Evolutionary conservation across 2,113 vertebrate species (phyloP).

Genomic region (Scomber colias): DNA sequence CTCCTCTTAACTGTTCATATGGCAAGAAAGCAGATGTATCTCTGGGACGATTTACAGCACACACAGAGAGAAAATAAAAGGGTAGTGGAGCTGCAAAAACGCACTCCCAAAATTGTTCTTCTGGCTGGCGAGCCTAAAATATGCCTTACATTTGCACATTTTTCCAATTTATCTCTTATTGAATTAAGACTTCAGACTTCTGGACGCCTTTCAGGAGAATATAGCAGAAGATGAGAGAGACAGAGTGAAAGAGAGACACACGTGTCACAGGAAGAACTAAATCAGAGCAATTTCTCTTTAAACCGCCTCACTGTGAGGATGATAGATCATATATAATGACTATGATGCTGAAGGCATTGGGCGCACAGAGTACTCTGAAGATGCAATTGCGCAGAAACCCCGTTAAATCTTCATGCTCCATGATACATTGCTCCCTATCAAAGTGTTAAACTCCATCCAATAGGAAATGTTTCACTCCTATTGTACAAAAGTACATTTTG

Average conservation of each 20-base stretch:
- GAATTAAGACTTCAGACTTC: conserved; percentile 73
- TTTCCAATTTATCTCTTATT: conserved; percentile 70
- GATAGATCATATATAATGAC: background rate
- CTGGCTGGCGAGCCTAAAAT: conserved; percentile 41
- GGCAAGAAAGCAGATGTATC: conserved; percentile 58
- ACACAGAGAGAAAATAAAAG: conserved; percentile 19
- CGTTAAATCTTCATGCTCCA: background rate
- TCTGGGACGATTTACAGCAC: conserved; percentile 55
- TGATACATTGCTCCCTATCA: background rate
- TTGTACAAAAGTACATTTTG: background rate
- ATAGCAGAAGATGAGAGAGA: conserved; percentile 18
- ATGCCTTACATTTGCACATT: conserved; percentile 67
- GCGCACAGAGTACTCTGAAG: background rate
- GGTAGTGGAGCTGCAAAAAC: conserved; percentile 26
- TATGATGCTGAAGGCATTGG: too few species aligned
- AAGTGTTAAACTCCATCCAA: background rate
- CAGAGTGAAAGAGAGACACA: conserved; percentile 2
- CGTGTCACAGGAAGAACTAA: background rate
- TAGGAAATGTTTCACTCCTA: background rate
- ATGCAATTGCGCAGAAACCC: background rate
- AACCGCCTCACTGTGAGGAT: conserved; percentile 11
- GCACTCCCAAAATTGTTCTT: conserved; percentile 33
- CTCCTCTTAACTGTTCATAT: conserved; percentile 30
- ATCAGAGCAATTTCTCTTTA: conserved; percentile 4
- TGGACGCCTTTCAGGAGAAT: conserved; percentile 66